Evolutionary conservation across 2,888 invertebrate species (phyloP).

Genomic region (Orchestes rusci): DNA sequence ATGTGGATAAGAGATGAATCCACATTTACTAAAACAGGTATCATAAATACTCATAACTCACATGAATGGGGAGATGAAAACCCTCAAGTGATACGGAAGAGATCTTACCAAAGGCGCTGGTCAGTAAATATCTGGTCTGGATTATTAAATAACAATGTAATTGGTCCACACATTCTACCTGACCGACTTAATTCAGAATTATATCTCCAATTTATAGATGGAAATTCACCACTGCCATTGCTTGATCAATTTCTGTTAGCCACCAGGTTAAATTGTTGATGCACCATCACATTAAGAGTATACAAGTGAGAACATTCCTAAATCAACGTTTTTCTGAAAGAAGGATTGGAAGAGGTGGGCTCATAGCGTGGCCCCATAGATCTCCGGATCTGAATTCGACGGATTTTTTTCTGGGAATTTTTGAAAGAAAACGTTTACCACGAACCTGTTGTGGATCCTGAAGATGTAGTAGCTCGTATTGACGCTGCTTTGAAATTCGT

Average conservation of each 20-base stretch:
- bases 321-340: no score
- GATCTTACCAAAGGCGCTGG: neutral
- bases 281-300: no score
- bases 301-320: no score
- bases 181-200: neutral
- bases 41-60: neutral
- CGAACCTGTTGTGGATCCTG: neutral
- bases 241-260: neutral
- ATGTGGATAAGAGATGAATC: neutral
- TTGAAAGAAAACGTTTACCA: neutral
- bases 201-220: neutral
- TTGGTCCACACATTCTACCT: neutral
- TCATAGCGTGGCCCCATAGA: no score
- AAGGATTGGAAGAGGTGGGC: no score
- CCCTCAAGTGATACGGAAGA: neutral
- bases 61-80: no score
- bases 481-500: neutral
- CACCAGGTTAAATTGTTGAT: neutral
- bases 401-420: neutral
- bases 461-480: neutral
- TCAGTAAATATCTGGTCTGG: neutral
- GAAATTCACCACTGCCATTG: neutral
- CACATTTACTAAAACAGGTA: neutral
- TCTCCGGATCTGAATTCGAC: no score
- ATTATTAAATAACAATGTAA: neutral